phyloP scores from a whole-genome alignment of 1,140 invertebrate genomes.

The Conopomorpha cramerella region DNA sequence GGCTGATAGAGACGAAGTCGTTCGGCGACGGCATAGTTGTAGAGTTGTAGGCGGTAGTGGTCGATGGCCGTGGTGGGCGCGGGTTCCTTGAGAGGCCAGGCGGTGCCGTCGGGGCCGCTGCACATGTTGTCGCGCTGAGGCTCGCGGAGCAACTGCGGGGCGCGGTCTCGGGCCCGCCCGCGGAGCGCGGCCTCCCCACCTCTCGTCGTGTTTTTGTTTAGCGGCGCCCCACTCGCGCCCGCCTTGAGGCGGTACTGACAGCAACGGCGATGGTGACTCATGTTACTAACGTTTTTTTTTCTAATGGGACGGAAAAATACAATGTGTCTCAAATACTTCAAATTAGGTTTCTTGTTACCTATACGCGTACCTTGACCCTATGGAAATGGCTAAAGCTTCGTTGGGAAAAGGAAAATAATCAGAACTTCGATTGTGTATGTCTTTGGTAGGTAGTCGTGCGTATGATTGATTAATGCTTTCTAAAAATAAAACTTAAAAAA shows the following conservation, averaged over 20 bases:
- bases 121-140: slow-evolving; percentile 29
- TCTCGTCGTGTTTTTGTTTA: slow-evolving; percentile 56
- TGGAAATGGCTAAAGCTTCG: too few species aligned
- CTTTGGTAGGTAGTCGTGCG: too few species aligned
- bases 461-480: too few species aligned
- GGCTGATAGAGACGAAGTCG: slow-evolving; percentile 71
- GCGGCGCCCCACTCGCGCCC: slow-evolving; percentile 48
- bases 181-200: slow-evolving; percentile 33
- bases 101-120: slow-evolving; percentile 40
- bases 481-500: too few species aligned
- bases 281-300: too few species aligned
- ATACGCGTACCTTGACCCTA: too few species aligned
- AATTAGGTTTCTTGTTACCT: too few species aligned
- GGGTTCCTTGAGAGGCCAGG: slow-evolving; percentile 42
- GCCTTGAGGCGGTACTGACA: slow-evolving; percentile 39
- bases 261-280: too few species aligned
- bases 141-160: slow-evolving; percentile 9
- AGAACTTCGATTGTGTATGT: too few species aligned
- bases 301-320: too few species aligned
- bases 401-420: too few species aligned
- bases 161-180: slow-evolving; percentile 13
- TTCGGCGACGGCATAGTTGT: slow-evolving; percentile 87
- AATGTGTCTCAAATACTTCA: too few species aligned
- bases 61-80: slow-evolving; percentile 69
- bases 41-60: slow-evolving; percentile 83